Evolutionary conservation across 2,797 vertebrate genomes (phyloP), one percentile per base, ranked within the genome.

Genomic region (Urocyon cinereoargenteus): DNA sequence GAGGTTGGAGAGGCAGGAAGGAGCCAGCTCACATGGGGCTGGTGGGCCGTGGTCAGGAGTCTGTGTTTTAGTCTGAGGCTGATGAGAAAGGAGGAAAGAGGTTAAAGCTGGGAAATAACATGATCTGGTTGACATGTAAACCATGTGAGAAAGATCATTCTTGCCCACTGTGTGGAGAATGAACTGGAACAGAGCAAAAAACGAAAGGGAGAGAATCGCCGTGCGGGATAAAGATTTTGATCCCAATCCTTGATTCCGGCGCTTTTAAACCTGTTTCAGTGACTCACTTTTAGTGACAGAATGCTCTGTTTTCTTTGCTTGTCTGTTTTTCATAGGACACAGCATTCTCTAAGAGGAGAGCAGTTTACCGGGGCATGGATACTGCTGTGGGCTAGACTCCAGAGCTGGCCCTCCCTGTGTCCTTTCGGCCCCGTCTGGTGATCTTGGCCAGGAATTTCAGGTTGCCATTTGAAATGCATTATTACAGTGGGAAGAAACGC

Each of bases 381-480:
- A 75, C 55, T 36, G 49, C 86, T 62, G 11, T 75, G 24, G 61
- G 8, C 40, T 90, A 78, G 55, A 72, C 7, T 3, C 34, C 84
- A 94, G 51, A 75, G 6, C 16, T 53, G 55, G 18, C 19, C 45
- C 13, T 91, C 95, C 57, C 21, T 81, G 12, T 53, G 22, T 81
- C 11, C 13, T 81, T 81, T 73, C 6, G 73, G 34, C 31, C 26
- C 89, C 16, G 55, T 87, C 14, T 78, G 34, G 13, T 64, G 15
- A 26, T 57, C 36, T 86, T 88, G 85, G 68, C 49, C 36, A 16
- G 12, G 24, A 64, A 31, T 85, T 95, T 59, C n/a, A 87, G 85
- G 19, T 92, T 88, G 26, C 34, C 85, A 2, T 87, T 92, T 88
- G 72, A 93, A 96, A 94, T 49, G 61, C 5, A 9, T 93, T 91